Conservation (phyloP, 2,888 invertebrate genomes). For the Clanis bilineata region DNA sequence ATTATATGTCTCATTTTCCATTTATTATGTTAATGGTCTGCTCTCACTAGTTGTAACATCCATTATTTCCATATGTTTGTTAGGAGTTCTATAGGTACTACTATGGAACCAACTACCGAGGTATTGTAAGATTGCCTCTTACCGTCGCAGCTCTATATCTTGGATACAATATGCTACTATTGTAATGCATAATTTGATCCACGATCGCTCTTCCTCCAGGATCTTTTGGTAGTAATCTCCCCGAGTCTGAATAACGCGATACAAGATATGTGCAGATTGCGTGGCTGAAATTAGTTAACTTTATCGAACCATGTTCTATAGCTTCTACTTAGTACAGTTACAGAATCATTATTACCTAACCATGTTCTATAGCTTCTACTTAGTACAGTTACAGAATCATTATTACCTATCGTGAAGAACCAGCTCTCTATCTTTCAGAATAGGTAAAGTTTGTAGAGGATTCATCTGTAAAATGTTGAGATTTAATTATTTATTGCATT, state of each 20-base stretch:
- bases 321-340: neutral
- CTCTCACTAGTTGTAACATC: no score
- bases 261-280: constrained; percentile 58
- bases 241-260: constrained; percentile 43
- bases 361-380: neutral
- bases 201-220: constrained; percentile 52
- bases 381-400: constrained; percentile 28
- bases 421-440: constrained; percentile 83
- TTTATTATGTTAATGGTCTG: no score
- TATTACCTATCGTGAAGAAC: constrained; percentile 84
- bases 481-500: neutral
- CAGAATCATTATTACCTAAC: neutral
- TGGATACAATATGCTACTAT: constrained; percentile 55
- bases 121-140: constrained; percentile 32
- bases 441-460: constrained; percentile 84
- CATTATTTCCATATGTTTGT: no score
- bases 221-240: constrained; percentile 47
- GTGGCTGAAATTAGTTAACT: constrained; percentile 43
- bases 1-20: no score
- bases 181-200: constrained; percentile 55
- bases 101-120: no score
- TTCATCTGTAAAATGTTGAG: constrained; percentile 74
- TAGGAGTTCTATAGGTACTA: no score
- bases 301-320: neutral
- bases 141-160: constrained; percentile 55